Evolutionary conservation across 2,113 vertebrate species (phyloP).

Genomic region (Scomber scombrus): DNA sequence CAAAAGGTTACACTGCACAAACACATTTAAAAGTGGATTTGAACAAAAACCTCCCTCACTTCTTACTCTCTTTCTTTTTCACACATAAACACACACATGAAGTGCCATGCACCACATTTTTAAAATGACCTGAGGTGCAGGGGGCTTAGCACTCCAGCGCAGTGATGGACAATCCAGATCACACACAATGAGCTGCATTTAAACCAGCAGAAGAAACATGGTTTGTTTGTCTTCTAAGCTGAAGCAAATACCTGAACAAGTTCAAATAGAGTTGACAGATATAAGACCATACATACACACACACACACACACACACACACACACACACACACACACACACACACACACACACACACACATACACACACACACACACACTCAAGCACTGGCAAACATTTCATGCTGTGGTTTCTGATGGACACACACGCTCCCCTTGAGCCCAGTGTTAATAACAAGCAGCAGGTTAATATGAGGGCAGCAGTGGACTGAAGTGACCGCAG

Average conservation of each 20-base stretch:
- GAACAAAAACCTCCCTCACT: background rate
- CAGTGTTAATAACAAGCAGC: conserved; percentile 74
- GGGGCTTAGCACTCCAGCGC: conserved; percentile 5
- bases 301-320: background rate
- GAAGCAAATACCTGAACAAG: conserved; percentile 32
- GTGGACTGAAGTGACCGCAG: conserved; percentile 56
- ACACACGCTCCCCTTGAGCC: conserved; percentile 41
- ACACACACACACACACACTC: no score
- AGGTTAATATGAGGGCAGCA: conserved; percentile 75
- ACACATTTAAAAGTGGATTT: conserved; percentile 2
- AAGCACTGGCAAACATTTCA: background rate
- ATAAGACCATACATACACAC: background rate
- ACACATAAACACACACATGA: conserved; percentile 29
- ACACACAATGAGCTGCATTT: conserved; percentile 43
- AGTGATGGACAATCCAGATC: conserved; percentile 31
- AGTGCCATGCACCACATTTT: conserved; percentile 40
- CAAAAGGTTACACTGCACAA: conserved; percentile 17
- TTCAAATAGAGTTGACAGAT: conserved; percentile 59
- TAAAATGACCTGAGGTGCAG: conserved; percentile 10
- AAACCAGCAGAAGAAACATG: conserved; percentile 36
- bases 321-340: background rate
- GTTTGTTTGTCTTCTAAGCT: conserved; percentile 50
- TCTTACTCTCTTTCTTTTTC: background rate
- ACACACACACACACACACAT: conserved; percentile 1
- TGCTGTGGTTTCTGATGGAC: conserved; percentile 1